phyloP scores from a whole-genome alignment of 30 jellyfish, hydroid and myxozoan genomes.

The Aurelia sp. region DNA sequence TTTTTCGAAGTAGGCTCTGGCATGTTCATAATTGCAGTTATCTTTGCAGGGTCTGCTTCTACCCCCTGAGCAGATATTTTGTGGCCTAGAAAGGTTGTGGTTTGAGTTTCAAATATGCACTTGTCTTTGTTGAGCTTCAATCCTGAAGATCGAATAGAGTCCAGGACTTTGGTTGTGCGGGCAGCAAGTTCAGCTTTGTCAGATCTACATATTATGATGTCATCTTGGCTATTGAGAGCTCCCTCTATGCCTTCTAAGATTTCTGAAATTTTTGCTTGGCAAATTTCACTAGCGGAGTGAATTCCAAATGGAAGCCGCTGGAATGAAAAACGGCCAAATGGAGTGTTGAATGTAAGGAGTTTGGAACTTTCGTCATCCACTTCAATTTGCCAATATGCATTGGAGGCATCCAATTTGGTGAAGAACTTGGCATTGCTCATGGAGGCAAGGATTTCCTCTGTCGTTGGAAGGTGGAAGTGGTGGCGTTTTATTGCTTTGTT shows the following conservation, averaged over 20 bases:
- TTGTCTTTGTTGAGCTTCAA: too few relatives aligned
- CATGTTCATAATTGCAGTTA: too few relatives aligned
- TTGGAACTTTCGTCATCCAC: constrained; percentile 64
- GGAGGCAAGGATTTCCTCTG: constrained; percentile 77
- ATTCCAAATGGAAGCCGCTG: constrained; percentile 65
- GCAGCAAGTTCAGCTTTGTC: constrained; percentile 53
- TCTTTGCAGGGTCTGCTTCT: too few relatives aligned
- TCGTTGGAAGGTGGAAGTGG: constrained; percentile 73
- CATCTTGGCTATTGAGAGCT: too few relatives aligned
- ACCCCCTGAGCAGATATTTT: too few relatives aligned
- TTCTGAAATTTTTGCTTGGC: constrained; percentile 55
- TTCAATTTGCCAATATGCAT: constrained; percentile 73
- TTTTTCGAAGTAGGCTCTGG: too few relatives aligned
- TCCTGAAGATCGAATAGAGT: too few relatives aligned
- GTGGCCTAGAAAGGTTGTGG: too few relatives aligned
- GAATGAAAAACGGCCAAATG: constrained; percentile 67
- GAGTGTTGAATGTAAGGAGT: constrained; percentile 32
- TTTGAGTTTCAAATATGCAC: too few relatives aligned
- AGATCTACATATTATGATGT: too few relatives aligned
- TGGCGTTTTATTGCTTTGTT: constrained; percentile 70
- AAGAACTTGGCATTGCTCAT: constrained; percentile 70
- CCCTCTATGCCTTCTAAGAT: constrained; percentile 40
- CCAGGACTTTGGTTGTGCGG: constrained; percentile 20
- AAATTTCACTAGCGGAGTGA: constrained; percentile 82
- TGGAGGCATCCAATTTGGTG: constrained; percentile 78